phyloP scores from a whole-genome alignment of 1,140 invertebrate genomes.

The Heterodera schachtii region DNA sequence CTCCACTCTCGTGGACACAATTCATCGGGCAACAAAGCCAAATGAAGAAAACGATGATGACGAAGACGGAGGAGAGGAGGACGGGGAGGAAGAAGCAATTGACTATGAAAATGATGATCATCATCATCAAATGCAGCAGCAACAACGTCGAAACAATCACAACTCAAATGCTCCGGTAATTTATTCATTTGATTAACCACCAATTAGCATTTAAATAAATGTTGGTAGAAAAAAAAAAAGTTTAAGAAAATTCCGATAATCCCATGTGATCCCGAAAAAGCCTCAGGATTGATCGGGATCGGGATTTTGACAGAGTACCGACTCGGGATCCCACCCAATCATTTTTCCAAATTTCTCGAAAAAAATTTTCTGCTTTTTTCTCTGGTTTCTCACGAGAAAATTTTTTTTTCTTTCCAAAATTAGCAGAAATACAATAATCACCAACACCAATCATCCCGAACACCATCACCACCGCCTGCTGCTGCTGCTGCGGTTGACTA shows the following conservation, averaged over 20 bases:
- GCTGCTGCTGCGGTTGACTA: too few relatives aligned
- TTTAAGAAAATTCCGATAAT: too few relatives aligned
- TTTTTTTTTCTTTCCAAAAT: not conserved
- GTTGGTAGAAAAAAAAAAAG: too few relatives aligned
- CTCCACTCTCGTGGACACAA: slow-evolving; percentile 61
- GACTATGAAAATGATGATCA: not conserved
- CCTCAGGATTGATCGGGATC: too few relatives aligned
- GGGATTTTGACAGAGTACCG: too few relatives aligned
- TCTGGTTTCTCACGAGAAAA: too few relatives aligned
- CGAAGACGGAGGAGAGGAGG: slow-evolving; percentile 1
- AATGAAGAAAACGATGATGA: not conserved
- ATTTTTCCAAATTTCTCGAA: too few relatives aligned
- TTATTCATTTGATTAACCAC: too few relatives aligned
- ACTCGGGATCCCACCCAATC: too few relatives aligned
- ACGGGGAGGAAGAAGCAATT: not conserved
- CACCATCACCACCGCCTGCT: not conserved
- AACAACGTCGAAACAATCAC: not conserved
- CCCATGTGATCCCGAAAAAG: too few relatives aligned
- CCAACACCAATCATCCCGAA: not conserved
- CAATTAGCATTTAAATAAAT: too few relatives aligned
- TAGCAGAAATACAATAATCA: not conserved
- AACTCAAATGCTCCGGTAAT: not conserved
- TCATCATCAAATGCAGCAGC: not conserved
- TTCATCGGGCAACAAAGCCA: slow-evolving; percentile 40
- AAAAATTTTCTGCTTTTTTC: too few relatives aligned